Evolutionary conservation across 2,113 vertebrate species (phyloP), one percentile per base, ranked within the genome.

Genomic region (Brachyistius frenatus): DNA sequence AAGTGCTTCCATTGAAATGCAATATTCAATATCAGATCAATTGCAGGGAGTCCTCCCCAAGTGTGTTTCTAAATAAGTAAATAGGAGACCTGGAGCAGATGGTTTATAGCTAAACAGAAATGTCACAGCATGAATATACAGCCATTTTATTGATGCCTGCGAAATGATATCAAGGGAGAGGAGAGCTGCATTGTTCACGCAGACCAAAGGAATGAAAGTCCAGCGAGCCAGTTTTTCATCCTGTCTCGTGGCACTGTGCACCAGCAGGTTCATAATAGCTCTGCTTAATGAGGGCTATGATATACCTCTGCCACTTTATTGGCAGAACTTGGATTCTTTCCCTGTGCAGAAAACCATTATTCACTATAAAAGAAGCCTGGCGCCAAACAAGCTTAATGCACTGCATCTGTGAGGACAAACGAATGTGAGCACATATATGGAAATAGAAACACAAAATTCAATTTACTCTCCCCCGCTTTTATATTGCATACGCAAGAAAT

Each of bases 271-370:
- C 78, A 81, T 92, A 89, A 93, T 89, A 78, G 90, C 85, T 57
- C 68, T 78, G 65, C 85, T 89, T 93, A 93, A 93, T 91, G 88
- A 92, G 90, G 85, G 85, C 80, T 80, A 78, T 92, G 90, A 93
- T 91, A 88, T 91, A 93, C 90, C 83, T 85, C 76, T 8, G 56
- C 84, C 73, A 86, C 73, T 87, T 86, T 92, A 93, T 88, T 90
- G 90, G 86, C 76, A 90, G 81, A 77, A 76, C 72, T 65, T 82
- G 71, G 75, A 87, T 80, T 84, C 66, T 71, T 71, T 77, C 84
- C 80, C 80, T 78, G 66, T 57, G 56, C 60, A 78, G 67, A 90
- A 86, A 80, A 78, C 78, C 44, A 85, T 91, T 89, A 89, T 84
- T 91, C 86, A 88, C 68, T 50, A 52, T 86, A 86, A 76, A 91